These are phyloP conservation scores for Cactoblastis cactorum DNA, from an alignment of 2,888 invertebrate species.

Conservation along the genomic window DNA sequence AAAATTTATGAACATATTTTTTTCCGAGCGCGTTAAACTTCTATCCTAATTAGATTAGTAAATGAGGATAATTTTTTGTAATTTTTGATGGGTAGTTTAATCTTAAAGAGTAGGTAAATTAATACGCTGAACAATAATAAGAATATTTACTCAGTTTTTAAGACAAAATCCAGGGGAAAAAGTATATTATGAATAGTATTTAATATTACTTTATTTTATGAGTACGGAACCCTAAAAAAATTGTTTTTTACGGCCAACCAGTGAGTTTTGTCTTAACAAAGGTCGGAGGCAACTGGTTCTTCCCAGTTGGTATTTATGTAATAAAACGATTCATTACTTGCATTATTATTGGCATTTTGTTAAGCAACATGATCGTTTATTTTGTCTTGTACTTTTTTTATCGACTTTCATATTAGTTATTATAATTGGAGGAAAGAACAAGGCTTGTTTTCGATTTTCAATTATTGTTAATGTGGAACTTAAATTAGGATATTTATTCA, in stretches of 20 bases:
- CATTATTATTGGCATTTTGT: slow-evolving; percentile 43
- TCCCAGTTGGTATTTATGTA: slow-evolving; percentile 59
- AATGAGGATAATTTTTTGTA: too few relatives aligned
- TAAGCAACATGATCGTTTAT: slow-evolving; percentile 22
- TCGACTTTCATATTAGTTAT: neutral
- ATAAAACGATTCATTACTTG: slow-evolving; percentile 47
- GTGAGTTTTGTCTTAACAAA: slow-evolving; percentile 48
- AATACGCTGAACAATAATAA: too few relatives aligned
- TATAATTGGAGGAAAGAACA: slow-evolving; percentile 3
- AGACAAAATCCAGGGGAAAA: too few relatives aligned
- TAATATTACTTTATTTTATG: neutral
- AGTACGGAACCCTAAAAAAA: neutral
- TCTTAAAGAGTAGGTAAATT: too few relatives aligned
- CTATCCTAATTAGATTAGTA: too few relatives aligned
- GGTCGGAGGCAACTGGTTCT: slow-evolving; percentile 55
- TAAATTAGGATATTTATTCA: too few relatives aligned
- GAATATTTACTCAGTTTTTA: too few relatives aligned
- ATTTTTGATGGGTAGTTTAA: too few relatives aligned
- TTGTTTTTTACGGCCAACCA: slow-evolving; percentile 19
- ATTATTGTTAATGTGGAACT: neutral
- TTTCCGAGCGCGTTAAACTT: too few relatives aligned
- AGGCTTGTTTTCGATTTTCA: neutral
- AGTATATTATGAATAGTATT: too few relatives aligned
- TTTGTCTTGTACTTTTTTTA: slow-evolving; percentile 14
- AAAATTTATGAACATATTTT: too few relatives aligned